A percentile compares a stretch with the other conserved stretches of the same genome.
Evolutionary conservation across 2,113 vertebrate genomes (phyloP).

Genomic region (Pangasianodon gigas): DNA sequence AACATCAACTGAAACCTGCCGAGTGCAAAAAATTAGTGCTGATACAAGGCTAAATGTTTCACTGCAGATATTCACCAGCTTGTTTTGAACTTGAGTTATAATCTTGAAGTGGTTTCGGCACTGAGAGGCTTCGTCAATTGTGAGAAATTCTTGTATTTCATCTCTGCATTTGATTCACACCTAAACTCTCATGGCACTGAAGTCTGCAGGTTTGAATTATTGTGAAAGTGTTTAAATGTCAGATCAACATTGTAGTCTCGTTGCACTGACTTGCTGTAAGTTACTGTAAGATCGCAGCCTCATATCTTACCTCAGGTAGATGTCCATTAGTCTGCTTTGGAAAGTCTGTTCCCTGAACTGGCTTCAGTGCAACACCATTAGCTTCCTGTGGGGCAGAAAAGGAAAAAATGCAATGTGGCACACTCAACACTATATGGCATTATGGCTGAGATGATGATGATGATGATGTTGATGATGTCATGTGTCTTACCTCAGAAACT

Average conservation of each 20-base stretch:
- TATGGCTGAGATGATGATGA: not conserved
- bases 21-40: not conserved
- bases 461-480: not conserved
- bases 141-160: not conserved
- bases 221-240: not conserved
- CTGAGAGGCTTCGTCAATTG: not conserved
- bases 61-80: not conserved
- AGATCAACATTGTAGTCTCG: not conserved
- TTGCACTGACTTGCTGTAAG: not conserved
- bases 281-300: not conserved
- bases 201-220: not conserved
- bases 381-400: slow-evolving; percentile 66
- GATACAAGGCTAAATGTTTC: not conserved
- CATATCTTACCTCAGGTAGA: slow-evolving; percentile 76
- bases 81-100: not conserved
- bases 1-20: slow-evolving; percentile 75
- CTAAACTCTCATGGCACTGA: not conserved
- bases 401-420: not conserved
- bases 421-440: not conserved
- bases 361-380: slow-evolving; percentile 75
- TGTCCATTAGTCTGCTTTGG: slow-evolving; percentile 74
- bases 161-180: not conserved
- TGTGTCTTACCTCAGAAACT: slow-evolving; percentile 79
- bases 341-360: slow-evolving; percentile 62
- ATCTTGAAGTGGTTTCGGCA: not conserved